These are phyloP conservation scores for Stegostoma tigrinum DNA, from an alignment of 2,113 vertebrate genomes.

Conservation along the genomic window DNA sequence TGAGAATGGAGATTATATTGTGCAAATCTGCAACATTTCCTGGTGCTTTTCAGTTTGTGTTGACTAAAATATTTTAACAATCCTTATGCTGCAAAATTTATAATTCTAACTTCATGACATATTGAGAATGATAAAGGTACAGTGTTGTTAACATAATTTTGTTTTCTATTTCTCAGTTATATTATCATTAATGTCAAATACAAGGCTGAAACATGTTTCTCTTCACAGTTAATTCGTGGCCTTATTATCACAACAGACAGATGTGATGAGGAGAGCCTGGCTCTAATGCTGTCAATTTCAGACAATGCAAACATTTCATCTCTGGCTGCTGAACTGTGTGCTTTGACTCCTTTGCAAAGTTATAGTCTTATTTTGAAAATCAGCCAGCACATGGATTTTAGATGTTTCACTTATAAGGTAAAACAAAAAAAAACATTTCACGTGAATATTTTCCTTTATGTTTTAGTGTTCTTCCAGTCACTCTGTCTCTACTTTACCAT, in stretches of 20 bases:
- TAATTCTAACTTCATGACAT: not conserved
- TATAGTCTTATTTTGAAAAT: slow-evolving; percentile 44
- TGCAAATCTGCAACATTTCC: not conserved
- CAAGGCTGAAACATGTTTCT: not conserved
- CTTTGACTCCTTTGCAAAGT: slow-evolving; percentile 43
- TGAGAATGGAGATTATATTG: not conserved
- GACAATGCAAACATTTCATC: slow-evolving; percentile 35
- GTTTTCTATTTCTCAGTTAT: not conserved
- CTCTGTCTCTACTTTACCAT: not conserved
- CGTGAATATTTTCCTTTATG: not conserved
- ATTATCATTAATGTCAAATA: not conserved
- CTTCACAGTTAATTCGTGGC: not conserved
- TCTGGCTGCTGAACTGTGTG: slow-evolving; percentile 49
- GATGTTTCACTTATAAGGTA: slow-evolving; percentile 54
- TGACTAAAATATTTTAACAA: not conserved
- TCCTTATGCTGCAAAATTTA: not conserved
- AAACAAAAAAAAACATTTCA: not conserved
- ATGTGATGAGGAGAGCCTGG: slow-evolving; percentile 48
- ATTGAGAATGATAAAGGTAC: not conserved
- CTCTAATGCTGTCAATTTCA: slow-evolving; percentile 48
- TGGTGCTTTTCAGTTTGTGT: not conserved
- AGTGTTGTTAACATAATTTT: not conserved
- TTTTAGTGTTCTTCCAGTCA: not conserved
- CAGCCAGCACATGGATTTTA: slow-evolving; percentile 47
- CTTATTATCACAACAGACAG: slow-evolving; percentile 43